phyloP scores from a whole-genome alignment of 2,888 invertebrate species.

The Drosophila cognata region DNA sequence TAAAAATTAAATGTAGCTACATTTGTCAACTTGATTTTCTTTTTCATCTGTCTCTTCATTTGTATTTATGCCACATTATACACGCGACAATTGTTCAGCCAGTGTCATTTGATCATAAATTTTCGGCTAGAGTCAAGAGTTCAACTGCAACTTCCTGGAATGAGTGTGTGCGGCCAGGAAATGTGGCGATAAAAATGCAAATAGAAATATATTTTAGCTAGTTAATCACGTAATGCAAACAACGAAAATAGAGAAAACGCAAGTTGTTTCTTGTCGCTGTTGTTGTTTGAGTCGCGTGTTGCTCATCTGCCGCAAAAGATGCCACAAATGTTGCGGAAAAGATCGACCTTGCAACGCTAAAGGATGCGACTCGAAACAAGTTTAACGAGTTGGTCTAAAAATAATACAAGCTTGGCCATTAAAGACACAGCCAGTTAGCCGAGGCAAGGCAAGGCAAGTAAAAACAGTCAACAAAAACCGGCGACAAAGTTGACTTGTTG shows the following conservation, averaged over 20 bases:
- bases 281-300: conserved; percentile 48
- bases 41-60: neutral
- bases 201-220: conserved; percentile 56
- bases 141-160: conserved; percentile 39
- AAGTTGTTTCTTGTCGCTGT: conserved; percentile 10
- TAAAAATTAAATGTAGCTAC: neutral
- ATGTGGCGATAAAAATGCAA: conserved; percentile 66
- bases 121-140: conserved; percentile 51
- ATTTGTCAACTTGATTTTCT: neutral
- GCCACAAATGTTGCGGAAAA: conserved; percentile 55
- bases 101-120: conserved; percentile 1
- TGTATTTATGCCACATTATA: neutral
- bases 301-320: conserved; percentile 58
- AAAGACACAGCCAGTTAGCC: conserved; percentile 25
- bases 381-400: conserved; percentile 68
- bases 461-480: conserved; percentile 16
- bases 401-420: conserved; percentile 53
- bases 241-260: conserved; percentile 62
- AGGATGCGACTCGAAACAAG: conserved; percentile 66
- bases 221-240: conserved; percentile 65
- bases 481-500: conserved; percentile 31
- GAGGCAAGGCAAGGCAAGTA: conserved; percentile 20
- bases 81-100: neutral
- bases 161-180: conserved; percentile 57
- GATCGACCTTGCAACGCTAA: conserved; percentile 58